Conservation (phyloP, 2,113 vertebrate genomes). For the Argyrosomus japonicus region DNA sequence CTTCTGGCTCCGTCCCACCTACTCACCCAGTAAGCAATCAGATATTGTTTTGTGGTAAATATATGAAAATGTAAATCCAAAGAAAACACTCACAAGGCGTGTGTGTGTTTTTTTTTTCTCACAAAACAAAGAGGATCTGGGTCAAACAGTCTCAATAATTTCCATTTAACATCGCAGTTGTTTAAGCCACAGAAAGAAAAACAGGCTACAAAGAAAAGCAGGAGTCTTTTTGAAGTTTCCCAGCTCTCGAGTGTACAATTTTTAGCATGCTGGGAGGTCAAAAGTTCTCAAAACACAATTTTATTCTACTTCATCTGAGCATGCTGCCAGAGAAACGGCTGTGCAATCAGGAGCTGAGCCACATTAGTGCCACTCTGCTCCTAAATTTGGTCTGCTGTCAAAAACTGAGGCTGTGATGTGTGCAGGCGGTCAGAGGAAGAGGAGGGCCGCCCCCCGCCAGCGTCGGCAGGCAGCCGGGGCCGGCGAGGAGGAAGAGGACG, state of each 20-base stretch:
- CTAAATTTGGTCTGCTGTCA: slow-evolving; percentile 65
- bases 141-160: slow-evolving; percentile 52
- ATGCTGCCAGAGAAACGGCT: slow-evolving; percentile 38
- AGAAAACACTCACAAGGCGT: not conserved
- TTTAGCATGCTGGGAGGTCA: slow-evolving; percentile 53
- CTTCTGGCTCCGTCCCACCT: slow-evolving; percentile 93
- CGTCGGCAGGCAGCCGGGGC: slow-evolving; percentile 79
- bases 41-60: not conserved
- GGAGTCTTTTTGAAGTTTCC: slow-evolving; percentile 51
- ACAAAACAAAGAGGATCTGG: slow-evolving; percentile 44
- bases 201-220: slow-evolving; percentile 46
- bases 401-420: slow-evolving; percentile 62
- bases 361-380: slow-evolving; percentile 54
- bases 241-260: slow-evolving; percentile 41
- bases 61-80: not conserved
- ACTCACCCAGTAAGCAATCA: slow-evolving; percentile 85
- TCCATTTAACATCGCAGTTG: slow-evolving; percentile 54
- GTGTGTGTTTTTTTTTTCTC: not conserved
- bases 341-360: slow-evolving; percentile 43
- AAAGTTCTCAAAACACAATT: slow-evolving; percentile 63
- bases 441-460: slow-evolving; percentile 84
- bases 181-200: slow-evolving; percentile 49
- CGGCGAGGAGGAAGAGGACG: slow-evolving; percentile 73
- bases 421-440: slow-evolving; percentile 88
- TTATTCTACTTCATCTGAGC: slow-evolving; percentile 46